Percentiles rank a stretch among this genome's conserved stretches.
These are phyloP conservation scores for Brassicogethes aeneus DNA, from an alignment of 2,888 invertebrate species.

Conservation along the genomic window DNA sequence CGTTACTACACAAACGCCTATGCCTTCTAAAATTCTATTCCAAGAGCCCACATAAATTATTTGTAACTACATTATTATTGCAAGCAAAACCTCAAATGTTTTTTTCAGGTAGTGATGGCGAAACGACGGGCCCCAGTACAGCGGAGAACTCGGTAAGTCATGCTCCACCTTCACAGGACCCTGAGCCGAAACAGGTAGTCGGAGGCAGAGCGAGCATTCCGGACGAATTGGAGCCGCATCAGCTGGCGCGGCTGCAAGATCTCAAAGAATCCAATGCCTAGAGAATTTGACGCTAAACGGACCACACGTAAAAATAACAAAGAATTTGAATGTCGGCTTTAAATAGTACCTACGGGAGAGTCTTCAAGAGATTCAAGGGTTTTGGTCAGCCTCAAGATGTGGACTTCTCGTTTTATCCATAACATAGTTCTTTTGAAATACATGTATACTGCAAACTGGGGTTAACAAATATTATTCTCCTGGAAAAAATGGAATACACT, in stretches of 20 bases:
- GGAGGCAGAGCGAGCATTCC: conserved; percentile 78
- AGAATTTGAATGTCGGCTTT: too few species aligned
- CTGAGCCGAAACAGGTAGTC: conserved; percentile 60
- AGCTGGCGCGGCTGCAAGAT: conserved; percentile 78
- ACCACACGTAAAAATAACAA: too few species aligned
- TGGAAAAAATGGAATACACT: too few species aligned
- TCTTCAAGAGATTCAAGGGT: conserved; percentile 19
- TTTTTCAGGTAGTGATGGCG: conserved; percentile 56
- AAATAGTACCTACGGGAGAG: too few species aligned
- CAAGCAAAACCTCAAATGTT: too few species aligned
- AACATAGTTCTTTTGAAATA: too few species aligned
- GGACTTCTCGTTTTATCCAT: too few species aligned
- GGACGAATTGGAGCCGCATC: conserved; percentile 82
- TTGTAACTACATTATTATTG: too few species aligned
- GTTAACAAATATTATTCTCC: too few species aligned
- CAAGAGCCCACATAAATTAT: too few species aligned
- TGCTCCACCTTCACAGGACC: conserved; percentile 30
- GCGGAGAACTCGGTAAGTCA: conserved; percentile 53
- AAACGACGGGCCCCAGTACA: conserved; percentile 54
- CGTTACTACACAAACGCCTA: not conserved
- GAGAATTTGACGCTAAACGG: conserved; percentile 21
- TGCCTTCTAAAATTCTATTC: not conserved
- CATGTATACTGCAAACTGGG: too few species aligned
- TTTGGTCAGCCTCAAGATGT: conserved; percentile 28
- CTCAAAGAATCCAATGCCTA: conserved; percentile 89